A percentile compares a stretch with the other conserved stretches of the same genome.
Conservation (phyloP, 1,140 invertebrate species). For the Chelonus insularis region DNA sequence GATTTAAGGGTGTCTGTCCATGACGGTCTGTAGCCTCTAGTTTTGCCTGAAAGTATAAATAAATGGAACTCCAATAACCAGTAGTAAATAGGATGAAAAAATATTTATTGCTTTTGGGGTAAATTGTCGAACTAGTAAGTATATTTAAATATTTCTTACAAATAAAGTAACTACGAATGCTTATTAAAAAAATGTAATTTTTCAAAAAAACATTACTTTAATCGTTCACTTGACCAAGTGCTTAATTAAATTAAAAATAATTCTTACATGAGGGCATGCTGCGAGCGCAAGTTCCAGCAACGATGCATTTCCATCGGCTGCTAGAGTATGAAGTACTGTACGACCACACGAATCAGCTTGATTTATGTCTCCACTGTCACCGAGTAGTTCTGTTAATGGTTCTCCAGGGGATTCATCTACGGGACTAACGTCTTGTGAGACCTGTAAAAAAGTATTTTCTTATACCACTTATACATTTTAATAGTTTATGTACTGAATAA, state of each 20-base stretch:
- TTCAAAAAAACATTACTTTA: too few relatives aligned
- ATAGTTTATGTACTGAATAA: too few relatives aligned
- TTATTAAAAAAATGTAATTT: too few relatives aligned
- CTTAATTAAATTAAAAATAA: not conserved
- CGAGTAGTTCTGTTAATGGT: constrained; percentile 55
- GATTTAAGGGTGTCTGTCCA: constrained; percentile 81
- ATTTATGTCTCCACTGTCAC: constrained; percentile 57
- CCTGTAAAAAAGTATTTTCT: constrained; percentile 34
- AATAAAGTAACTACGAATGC: too few relatives aligned
- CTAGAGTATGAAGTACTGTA: constrained; percentile 74
- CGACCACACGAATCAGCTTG: constrained; percentile 67
- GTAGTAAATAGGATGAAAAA: too few relatives aligned
- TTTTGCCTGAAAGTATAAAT: constrained; percentile 56
- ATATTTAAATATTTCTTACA: too few relatives aligned
- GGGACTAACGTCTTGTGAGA: constrained; percentile 55
- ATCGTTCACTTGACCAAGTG: not conserved
- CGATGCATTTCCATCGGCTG: constrained; percentile 72
- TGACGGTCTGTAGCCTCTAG: constrained; percentile 71
- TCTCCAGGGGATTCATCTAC: constrained; percentile 55
- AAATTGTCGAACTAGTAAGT: too few relatives aligned
- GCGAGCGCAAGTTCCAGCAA: constrained; percentile 68
- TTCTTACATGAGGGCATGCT: constrained; percentile 58
- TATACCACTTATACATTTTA: too few relatives aligned
- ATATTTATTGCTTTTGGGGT: too few relatives aligned
- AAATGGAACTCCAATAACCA: not conserved